Conservation (phyloP, 2,797 vertebrate species). For the Molossus alvarezi region DNA sequence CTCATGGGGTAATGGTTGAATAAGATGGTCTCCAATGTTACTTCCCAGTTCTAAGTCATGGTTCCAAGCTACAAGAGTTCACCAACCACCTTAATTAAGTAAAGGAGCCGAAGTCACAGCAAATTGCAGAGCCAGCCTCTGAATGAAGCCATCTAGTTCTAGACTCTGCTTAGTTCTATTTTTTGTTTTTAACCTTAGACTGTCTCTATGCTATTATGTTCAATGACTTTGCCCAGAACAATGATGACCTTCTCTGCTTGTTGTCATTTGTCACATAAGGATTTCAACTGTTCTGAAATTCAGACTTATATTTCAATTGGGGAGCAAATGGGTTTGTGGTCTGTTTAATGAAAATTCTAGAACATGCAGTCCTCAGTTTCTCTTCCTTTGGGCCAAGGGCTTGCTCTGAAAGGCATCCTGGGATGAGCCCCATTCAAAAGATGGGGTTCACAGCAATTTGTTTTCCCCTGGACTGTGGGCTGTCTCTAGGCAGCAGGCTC, state of each 20-base stretch:
- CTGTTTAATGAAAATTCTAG: slow-evolving; percentile 77
- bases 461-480: background rate
- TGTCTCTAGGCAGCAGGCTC: background rate
- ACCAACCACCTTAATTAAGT: background rate
- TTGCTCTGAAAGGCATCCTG: slow-evolving; percentile 60
- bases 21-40: background rate
- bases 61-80: background rate
- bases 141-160: background rate
- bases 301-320: slow-evolving; percentile 77
- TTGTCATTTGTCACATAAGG: slow-evolving; percentile 67
- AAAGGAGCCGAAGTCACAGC: background rate
- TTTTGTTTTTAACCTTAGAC: background rate
- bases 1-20: background rate
- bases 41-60: background rate
- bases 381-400: background rate
- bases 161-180: background rate
- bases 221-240: slow-evolving; percentile 50
- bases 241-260: slow-evolving; percentile 15
- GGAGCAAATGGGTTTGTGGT: slow-evolving; percentile 66
- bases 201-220: background rate
- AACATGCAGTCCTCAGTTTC: slow-evolving; percentile 58
- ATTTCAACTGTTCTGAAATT: slow-evolving; percentile 65
- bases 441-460: background rate
- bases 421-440: slow-evolving; percentile 63
- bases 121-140: background rate